Percentiles rank a stretch among this genome's conserved stretches.
phyloP scores from a whole-genome alignment of 1,140 invertebrate species.

The Phortica variegata region DNA sequence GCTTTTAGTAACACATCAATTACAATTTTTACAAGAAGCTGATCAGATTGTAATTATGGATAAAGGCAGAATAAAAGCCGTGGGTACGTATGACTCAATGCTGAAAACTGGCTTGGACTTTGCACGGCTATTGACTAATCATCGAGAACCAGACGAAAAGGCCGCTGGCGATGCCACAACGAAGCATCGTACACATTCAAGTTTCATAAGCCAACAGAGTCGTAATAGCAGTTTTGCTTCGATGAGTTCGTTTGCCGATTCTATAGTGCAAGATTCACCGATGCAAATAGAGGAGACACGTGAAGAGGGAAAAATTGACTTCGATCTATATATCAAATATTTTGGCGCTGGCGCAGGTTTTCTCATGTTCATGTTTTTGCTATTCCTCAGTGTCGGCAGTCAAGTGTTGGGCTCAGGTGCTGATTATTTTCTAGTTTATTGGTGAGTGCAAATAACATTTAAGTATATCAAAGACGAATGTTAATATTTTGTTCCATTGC shows the following conservation, averaged over 20 bases:
- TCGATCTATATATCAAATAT: conserved; percentile 64
- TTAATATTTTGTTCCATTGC: conserved; percentile 27
- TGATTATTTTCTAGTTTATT: conserved; percentile 70
- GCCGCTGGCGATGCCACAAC: conserved; percentile 23
- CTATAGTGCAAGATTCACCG: conserved; percentile 57
- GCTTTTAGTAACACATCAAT: conserved; percentile 80
- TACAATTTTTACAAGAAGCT: conserved; percentile 80
- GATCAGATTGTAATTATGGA: conserved; percentile 68
- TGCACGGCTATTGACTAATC: conserved; percentile 62
- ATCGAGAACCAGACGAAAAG: conserved; percentile 57
- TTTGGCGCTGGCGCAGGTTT: conserved; percentile 63
- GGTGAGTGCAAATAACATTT: conserved; percentile 58
- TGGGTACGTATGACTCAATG: conserved; percentile 65
- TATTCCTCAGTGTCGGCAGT: conserved; percentile 60
- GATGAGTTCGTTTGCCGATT: conserved; percentile 63
- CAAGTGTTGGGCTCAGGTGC: conserved; percentile 67
- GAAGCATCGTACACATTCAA: conserved; percentile 27
- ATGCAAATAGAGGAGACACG: conserved; percentile 61
- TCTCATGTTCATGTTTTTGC: conserved; percentile 52
- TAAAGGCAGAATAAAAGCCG: conserved; percentile 63
- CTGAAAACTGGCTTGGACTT: conserved; percentile 67
- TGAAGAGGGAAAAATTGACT: conserved; percentile 62
- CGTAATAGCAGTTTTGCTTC: conserved; percentile 57
- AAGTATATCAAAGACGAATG: conserved; percentile 27
- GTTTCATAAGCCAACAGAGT: conserved; percentile 35